Percentiles rank a stretch among this genome's conserved stretches.
phyloP scores from a whole-genome alignment of 2,888 invertebrate species.

The Phyllotreta cruciferae region DNA sequence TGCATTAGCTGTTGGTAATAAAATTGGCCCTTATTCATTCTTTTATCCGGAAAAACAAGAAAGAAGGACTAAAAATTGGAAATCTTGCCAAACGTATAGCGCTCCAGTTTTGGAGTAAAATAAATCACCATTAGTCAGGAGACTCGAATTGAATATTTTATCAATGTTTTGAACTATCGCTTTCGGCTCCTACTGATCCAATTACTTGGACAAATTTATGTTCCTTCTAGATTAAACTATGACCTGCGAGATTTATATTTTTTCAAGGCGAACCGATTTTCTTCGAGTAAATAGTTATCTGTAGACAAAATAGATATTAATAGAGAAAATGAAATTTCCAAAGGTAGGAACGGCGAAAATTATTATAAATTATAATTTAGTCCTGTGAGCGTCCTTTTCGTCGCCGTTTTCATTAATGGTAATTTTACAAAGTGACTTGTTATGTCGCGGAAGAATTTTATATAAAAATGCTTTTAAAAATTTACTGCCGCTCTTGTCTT shows the following conservation, averaged over 20 bases:
- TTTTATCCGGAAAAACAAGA: not conserved
- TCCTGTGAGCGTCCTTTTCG: not conserved
- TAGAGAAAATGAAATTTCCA: too few species aligned
- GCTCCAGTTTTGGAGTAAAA: not conserved
- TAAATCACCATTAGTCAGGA: constrained; percentile 19
- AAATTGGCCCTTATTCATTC: too few species aligned
- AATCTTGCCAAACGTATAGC: not conserved
- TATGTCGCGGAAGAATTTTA: constrained; percentile 12
- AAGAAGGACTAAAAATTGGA: too few species aligned
- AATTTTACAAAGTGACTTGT: constrained; percentile 15
- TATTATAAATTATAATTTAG: not conserved
- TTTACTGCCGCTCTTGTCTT: constrained; percentile 10
- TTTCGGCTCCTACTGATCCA: constrained; percentile 9
- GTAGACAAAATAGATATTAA: too few species aligned
- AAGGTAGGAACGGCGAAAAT: too few species aligned
- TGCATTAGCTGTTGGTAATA: too few species aligned
- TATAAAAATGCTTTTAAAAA: constrained; percentile 18
- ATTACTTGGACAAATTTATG: constrained; percentile 26
- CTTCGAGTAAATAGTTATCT: constrained; percentile 11
- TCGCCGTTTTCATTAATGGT: constrained; percentile 2
- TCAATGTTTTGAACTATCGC: constrained; percentile 20
- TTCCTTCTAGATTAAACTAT: constrained; percentile 8
- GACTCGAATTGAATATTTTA: constrained; percentile 27
- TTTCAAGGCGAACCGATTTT: not conserved
- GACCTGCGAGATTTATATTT: constrained; percentile 15